These are phyloP conservation scores for Tokudaia muenninki DNA, from an alignment of 2,797 vertebrate genomes.

Conservation along the genomic window DNA sequence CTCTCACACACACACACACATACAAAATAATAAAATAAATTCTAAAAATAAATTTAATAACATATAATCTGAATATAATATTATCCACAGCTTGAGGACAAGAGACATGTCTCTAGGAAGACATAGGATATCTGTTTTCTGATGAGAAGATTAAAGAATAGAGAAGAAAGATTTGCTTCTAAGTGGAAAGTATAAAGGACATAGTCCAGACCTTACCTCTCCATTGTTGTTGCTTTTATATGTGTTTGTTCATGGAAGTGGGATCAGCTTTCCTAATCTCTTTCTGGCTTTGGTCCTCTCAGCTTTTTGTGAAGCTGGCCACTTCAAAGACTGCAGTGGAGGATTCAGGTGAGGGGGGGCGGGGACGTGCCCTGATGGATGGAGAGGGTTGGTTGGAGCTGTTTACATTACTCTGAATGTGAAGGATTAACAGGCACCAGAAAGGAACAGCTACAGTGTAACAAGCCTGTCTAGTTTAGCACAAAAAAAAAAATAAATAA, in stretches of 20 bases:
- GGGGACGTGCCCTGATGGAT: accelerated
- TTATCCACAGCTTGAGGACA: neutral
- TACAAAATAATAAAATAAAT: neutral
- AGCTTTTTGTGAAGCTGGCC: slow-evolving; percentile 94
- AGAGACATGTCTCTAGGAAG: neutral
- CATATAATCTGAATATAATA: slow-evolving; percentile 17
- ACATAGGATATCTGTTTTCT: neutral
- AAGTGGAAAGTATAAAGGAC: neutral
- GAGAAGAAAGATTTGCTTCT: neutral
- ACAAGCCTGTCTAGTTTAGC: neutral
- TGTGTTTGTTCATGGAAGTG: neutral
- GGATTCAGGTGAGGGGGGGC: slow-evolving; percentile 91
- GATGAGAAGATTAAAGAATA: neutral
- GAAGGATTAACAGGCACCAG: neutral
- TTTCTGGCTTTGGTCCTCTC: slow-evolving; percentile 60
- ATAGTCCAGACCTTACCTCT: neutral
- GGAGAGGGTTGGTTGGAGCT: neutral
- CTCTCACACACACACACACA: neutral
- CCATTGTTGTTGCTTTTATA: neutral
- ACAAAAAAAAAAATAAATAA: neutral
- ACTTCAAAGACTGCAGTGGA: slow-evolving; percentile 94
- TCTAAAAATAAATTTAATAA: neutral
- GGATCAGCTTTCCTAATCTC: neutral
- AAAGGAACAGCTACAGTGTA: neutral
- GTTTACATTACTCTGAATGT: neutral